Evolutionary conservation across 2,113 vertebrate species (phyloP).

Genomic region (Romanogobio albipinnatus): DNA sequence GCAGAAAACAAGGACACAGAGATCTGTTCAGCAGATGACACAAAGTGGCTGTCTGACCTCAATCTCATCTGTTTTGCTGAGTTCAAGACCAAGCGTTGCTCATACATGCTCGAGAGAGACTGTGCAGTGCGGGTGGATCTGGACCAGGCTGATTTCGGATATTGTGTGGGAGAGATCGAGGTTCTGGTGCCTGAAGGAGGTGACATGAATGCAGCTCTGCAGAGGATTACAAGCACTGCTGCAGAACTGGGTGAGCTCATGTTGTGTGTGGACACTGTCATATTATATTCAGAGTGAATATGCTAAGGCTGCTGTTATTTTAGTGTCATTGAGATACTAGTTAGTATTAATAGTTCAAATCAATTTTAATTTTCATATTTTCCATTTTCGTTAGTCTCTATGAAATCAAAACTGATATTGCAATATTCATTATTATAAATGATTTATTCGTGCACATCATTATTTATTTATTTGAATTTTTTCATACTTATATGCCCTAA

Average conservation of each 20-base stretch:
- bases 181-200: slow-evolving; percentile 72
- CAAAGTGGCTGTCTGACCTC: slow-evolving; percentile 65
- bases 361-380: background rate
- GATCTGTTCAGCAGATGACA: slow-evolving; percentile 35
- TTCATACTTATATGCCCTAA: too few relatives aligned
- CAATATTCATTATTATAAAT: too few relatives aligned
- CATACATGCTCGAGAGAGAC: slow-evolving; percentile 66
- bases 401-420: too few relatives aligned
- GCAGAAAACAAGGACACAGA: background rate
- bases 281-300: background rate
- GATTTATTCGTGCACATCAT: too few relatives aligned
- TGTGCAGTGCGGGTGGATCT: slow-evolving; percentile 71
- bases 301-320: background rate
- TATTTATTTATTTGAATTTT: too few relatives aligned
- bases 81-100: slow-evolving; percentile 71
- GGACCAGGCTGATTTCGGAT: slow-evolving; percentile 79
- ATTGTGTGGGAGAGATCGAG: slow-evolving; percentile 79
- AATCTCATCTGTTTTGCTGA: slow-evolving; percentile 74
- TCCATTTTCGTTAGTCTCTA: too few relatives aligned
- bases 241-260: slow-evolving; percentile 69
- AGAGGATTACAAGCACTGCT: slow-evolving; percentile 70
- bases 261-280: background rate
- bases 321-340: background rate
- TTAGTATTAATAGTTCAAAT: background rate
- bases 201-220: slow-evolving; percentile 68